Base-by-base conservation (phyloP, 2,113 vertebrate species). In the Ceyx melanurus region DNA sequence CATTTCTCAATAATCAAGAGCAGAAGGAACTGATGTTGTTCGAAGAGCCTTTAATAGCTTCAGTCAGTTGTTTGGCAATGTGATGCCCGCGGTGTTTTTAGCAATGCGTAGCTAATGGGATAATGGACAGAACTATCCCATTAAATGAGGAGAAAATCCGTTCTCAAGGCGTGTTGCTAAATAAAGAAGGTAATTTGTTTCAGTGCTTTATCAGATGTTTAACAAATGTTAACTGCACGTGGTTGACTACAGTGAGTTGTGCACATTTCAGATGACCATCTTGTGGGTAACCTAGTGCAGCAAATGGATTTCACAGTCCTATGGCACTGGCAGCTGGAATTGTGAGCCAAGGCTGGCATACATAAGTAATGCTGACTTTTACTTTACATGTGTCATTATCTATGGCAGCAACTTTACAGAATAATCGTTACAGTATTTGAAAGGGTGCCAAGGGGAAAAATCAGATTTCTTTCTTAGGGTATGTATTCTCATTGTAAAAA, bases 101-200 rank as follows among this genome's bases (percentile, higher is more conserved):
- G 60, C 72, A 85, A 25, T 21, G 53, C 26, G 11, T 90, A 67
- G 48, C 86, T 80, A 88, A 93, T 81, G 75, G 74, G 67, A 82
- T 95, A 95, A 92, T 1, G 22, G 73, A 82, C 71, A 93, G 75
- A 87, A 71, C 74, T 65, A 19, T 71, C 45, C 81, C 35, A 11
- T 92, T 95, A 95, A 80, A 92, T 91, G n/a, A 72, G 82, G 66
- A 90, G 78, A 64, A 92, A 94, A 86, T 92, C 86, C 91, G 53
- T 88, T 93, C 73, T 95, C 71, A 79, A 88, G 84, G 61, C 54
- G 0, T 46, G 78, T 74, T 91, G 80, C 90, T 94, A 85, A 93
- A 91, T 92, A 94, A 76, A 82, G 73, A 53, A 83, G 46, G 62
- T 83, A 64, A 93, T 90, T 95, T 94, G 72, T 88, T 95, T 92